phyloP scores from a whole-genome alignment of 2,888 invertebrate species.

The Pediacus dermestoides region DNA sequence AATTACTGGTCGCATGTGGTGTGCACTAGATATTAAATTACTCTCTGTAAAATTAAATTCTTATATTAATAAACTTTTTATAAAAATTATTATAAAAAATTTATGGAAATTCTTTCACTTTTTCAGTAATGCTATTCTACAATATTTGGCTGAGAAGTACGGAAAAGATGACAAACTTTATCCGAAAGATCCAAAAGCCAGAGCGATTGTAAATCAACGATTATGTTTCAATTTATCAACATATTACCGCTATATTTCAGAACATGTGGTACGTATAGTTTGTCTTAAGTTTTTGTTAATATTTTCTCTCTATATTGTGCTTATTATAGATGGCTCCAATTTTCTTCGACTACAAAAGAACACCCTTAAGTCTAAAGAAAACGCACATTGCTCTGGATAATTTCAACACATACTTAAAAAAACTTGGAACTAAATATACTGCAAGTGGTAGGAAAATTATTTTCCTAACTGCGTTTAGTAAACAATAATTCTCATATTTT shows the following conservation, averaged over 20 bases:
- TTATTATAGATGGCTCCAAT: constrained; percentile 65
- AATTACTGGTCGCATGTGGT: too few relatives aligned
- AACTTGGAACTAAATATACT: constrained; percentile 60
- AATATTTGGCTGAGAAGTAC: constrained; percentile 76
- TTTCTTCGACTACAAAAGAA: constrained; percentile 71
- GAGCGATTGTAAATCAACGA: constrained; percentile 75
- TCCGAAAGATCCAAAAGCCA: constrained; percentile 64
- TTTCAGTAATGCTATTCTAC: constrained; percentile 59
- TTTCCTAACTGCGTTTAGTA: too few relatives aligned
- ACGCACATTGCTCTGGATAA: constrained; percentile 62
- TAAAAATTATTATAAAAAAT: too few relatives aligned
- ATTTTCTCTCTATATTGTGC: constrained; percentile 26
- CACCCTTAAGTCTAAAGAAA: constrained; percentile 65
- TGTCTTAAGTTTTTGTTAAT: too few relatives aligned
- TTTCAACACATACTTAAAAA: constrained; percentile 65
- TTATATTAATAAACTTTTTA: too few relatives aligned
- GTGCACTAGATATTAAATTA: too few relatives aligned
- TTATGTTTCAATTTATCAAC: constrained; percentile 74
- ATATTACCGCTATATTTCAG: constrained; percentile 67
- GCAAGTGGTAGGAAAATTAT: constrained; percentile 57
- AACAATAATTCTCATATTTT: constrained; percentile 12
- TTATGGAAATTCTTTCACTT: constrained; percentile 3
- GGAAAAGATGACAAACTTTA: constrained; percentile 63
- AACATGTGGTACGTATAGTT: constrained; percentile 61
- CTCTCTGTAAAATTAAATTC: too few relatives aligned